Evolutionary conservation across 1,140 invertebrate genomes (phyloP).

Genomic region (Fopius arisanus): DNA sequence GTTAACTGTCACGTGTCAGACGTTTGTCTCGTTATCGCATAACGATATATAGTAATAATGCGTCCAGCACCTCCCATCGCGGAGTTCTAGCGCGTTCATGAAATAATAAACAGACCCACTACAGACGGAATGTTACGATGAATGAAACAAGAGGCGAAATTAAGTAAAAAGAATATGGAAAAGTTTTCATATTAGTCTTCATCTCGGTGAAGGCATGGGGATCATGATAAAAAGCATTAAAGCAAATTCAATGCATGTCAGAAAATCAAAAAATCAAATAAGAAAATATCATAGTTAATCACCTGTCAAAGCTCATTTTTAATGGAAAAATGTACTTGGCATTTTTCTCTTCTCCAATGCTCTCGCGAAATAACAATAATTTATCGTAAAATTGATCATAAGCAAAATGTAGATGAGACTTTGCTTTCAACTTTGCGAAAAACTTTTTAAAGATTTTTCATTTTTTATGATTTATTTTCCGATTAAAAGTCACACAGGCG

Average conservation of each 20-base stretch:
- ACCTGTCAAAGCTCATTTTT: too few species aligned
- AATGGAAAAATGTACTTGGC: too few species aligned
- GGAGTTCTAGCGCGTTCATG: slow-evolving; percentile 30
- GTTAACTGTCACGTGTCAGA: slow-evolving; percentile 37
- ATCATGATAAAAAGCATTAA: slow-evolving; percentile 31
- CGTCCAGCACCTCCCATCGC: slow-evolving; percentile 28
- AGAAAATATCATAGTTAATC: too few species aligned
- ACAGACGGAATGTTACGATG: not conserved
- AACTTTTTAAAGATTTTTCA: too few species aligned
- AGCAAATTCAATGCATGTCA: slow-evolving; percentile 37
- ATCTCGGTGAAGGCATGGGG: slow-evolving; percentile 41
- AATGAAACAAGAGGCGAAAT: not conserved
- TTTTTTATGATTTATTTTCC: too few species aligned
- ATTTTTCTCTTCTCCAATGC: too few species aligned
- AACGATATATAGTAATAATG: slow-evolving; percentile 31
- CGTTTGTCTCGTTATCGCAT: slow-evolving; percentile 41
- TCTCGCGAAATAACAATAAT: too few species aligned
- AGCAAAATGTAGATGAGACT: too few species aligned
- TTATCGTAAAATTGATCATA: too few species aligned
- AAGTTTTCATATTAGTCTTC: slow-evolving; percentile 50
- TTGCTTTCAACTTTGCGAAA: too few species aligned
- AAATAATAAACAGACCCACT: slow-evolving; percentile 43
- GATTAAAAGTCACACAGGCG: too few species aligned
- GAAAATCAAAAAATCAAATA: not conserved
- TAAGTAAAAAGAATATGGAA: slow-evolving; percentile 8